A percentile compares a stretch with the other conserved stretches of the same genome.
Evolutionary conservation across 2,888 invertebrate genomes (phyloP).

Genomic region (Zonitis immaculata): DNA sequence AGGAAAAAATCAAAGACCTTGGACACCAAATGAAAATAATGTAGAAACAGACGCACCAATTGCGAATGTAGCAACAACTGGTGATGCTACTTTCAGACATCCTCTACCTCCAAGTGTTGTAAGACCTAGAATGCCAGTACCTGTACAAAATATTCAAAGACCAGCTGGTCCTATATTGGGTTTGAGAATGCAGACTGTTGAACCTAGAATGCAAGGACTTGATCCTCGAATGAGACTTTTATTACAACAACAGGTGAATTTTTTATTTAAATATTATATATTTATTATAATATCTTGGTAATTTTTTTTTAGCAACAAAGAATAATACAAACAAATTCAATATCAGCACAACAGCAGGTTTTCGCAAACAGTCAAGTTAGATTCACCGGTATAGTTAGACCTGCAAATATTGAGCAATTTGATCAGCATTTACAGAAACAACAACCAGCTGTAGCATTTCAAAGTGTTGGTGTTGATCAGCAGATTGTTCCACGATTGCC

Average conservation of each 20-base stretch:
- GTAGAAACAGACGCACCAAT: constrained; percentile 35
- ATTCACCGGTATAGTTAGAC: constrained; percentile 30
- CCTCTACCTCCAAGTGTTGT: constrained; percentile 60
- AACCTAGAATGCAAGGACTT: constrained; percentile 48
- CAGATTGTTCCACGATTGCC: constrained; percentile 24
- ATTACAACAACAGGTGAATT: constrained; percentile 47
- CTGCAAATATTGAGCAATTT: constrained; percentile 40
- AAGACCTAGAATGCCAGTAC: constrained; percentile 51
- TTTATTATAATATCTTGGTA: not conserved
- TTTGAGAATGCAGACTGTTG: constrained; percentile 42
- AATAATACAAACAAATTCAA: constrained; percentile 15
- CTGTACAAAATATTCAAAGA: constrained; percentile 34
- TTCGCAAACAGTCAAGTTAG: constrained; percentile 21
- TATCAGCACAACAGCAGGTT: constrained; percentile 28
- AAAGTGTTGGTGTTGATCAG: constrained; percentile 26
- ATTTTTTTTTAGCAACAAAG: constrained; percentile 20
- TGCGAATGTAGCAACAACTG: constrained; percentile 37
- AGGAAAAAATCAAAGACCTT: constrained; percentile 51
- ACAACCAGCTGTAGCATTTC: constrained; percentile 28
- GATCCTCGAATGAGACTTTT: constrained; percentile 50
- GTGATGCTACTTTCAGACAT: constrained; percentile 64
- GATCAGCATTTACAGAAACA: constrained; percentile 40
- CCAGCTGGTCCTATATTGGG: constrained; percentile 36
- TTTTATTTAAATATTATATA: not conserved
- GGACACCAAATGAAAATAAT: constrained; percentile 48